These are phyloP conservation scores for Heliothis peltigera DNA, from an alignment of 2,888 invertebrate genomes.

Conservation along the genomic window DNA sequence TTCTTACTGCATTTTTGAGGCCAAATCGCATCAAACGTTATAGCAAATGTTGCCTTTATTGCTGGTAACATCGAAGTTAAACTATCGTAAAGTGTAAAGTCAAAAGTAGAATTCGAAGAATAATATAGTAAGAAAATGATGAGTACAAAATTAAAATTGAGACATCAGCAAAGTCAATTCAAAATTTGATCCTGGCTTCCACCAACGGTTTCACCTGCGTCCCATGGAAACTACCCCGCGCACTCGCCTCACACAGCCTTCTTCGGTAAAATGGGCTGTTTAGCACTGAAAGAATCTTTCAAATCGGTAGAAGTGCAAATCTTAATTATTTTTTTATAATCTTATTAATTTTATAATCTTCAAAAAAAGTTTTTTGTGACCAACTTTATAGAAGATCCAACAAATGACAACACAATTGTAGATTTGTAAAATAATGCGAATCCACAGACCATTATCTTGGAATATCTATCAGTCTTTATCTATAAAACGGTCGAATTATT, in stretches of 20 bases:
- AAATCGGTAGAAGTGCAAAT: too few species aligned
- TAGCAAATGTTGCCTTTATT: not conserved
- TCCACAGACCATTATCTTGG: not conserved
- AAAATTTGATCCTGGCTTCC: too few species aligned
- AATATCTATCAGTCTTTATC: not conserved
- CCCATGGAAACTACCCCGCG: too few species aligned
- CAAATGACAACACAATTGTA: not conserved
- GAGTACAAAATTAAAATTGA: too few species aligned
- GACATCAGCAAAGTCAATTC: too few species aligned
- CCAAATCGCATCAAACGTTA: not conserved
- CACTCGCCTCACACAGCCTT: too few species aligned
- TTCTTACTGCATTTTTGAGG: slow-evolving; percentile 3
- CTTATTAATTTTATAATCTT: not conserved
- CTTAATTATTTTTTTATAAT: too few species aligned
- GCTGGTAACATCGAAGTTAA: not conserved
- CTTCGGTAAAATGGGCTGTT: too few species aligned
- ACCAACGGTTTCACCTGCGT: too few species aligned
- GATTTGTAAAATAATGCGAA: not conserved
- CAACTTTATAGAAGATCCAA: too few species aligned
- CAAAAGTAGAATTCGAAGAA: not conserved
- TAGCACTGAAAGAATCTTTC: too few species aligned
- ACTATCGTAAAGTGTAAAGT: not conserved
- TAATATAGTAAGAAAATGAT: too few species aligned
- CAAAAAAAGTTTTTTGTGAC: not conserved
- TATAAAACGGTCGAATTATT: not conserved